phyloP scores from a whole-genome alignment of 2,888 invertebrate genomes.

The Orthosia gracilis region DNA sequence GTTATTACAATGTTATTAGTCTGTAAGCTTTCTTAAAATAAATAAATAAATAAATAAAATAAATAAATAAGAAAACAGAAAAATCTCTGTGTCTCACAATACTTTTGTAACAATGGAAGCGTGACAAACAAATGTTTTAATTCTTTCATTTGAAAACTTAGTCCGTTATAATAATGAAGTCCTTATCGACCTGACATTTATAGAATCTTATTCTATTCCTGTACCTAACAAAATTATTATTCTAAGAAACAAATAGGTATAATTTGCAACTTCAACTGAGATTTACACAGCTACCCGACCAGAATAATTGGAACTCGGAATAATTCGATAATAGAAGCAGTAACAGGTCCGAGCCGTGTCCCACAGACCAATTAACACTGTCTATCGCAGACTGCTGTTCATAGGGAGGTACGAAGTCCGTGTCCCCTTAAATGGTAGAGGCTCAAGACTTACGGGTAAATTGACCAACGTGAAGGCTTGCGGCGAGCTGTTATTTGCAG shows the following conservation, averaged over 20 bases:
- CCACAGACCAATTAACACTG: constrained; percentile 41
- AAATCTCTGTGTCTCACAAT: no score
- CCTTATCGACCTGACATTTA: background rate
- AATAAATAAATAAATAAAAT: no score
- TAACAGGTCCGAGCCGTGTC: constrained; percentile 8
- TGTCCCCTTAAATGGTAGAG: constrained; percentile 16
- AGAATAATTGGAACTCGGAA: constrained; percentile 28
- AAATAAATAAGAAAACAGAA: no score
- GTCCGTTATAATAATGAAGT: background rate
- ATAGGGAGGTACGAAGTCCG: background rate
- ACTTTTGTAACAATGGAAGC: no score
- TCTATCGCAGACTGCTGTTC: constrained; percentile 31
- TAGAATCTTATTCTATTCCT: background rate
- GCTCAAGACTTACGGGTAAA: constrained; percentile 14
- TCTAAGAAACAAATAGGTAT: constrained; percentile 6
- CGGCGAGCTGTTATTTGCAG: background rate
- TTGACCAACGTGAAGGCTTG: background rate
- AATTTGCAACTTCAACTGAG: constrained; percentile 11
- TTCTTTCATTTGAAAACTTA: background rate
- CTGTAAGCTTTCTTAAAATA: no score
- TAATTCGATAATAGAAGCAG: constrained; percentile 34
- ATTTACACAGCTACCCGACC: constrained; percentile 13
- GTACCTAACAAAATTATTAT: background rate
- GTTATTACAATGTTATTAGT: no score
- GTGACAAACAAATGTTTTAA: no score